phyloP scores from a whole-genome alignment of 2,888 invertebrate species.

The Erpobdella octoculata region DNA sequence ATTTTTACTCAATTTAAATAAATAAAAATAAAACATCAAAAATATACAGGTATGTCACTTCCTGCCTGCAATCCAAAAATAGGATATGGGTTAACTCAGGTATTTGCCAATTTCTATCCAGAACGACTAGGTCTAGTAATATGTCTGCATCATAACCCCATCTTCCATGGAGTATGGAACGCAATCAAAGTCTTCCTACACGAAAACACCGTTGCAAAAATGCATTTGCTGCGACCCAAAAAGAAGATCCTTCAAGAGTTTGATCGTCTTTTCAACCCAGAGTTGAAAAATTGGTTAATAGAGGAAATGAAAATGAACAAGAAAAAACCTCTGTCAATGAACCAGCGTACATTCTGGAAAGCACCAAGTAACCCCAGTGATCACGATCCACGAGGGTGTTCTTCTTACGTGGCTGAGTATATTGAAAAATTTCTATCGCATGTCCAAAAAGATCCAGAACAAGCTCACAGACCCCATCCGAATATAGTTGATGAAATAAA shows the following conservation, averaged over 20 bases:
- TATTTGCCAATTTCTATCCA: constrained; percentile 48
- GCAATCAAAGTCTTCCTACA: constrained; percentile 47
- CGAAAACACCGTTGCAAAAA: constrained; percentile 45
- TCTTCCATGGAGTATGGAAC: constrained; percentile 49
- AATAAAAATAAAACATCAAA: neutral
- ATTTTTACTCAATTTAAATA: neutral
- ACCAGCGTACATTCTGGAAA: constrained; percentile 47
- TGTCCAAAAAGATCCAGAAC: neutral
- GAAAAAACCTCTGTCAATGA: constrained; percentile 39
- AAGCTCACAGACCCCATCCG: constrained; percentile 45
- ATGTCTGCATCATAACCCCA: constrained; percentile 46
- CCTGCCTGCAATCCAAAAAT: constrained; percentile 47
- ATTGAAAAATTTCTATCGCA: constrained; percentile 38
- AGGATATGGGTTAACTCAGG: constrained; percentile 44
- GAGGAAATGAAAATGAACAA: constrained; percentile 48
- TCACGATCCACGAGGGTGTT: constrained; percentile 48
- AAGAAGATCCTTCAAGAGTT: constrained; percentile 44
- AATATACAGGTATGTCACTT: constrained; percentile 46
- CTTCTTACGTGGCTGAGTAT: constrained; percentile 43
- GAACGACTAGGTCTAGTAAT: constrained; percentile 48
- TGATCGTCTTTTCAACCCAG: constrained; percentile 42
- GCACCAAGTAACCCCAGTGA: constrained; percentile 34
- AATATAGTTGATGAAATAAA: constrained; percentile 43
- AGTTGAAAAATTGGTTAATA: constrained; percentile 44
- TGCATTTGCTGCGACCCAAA: constrained; percentile 43